A percentile compares a stretch with the other conserved stretches of the same genome.
These are phyloP conservation scores for Ormyrus thymus DNA, from an alignment of 2,888 invertebrate genomes.

Conservation along the genomic window DNA sequence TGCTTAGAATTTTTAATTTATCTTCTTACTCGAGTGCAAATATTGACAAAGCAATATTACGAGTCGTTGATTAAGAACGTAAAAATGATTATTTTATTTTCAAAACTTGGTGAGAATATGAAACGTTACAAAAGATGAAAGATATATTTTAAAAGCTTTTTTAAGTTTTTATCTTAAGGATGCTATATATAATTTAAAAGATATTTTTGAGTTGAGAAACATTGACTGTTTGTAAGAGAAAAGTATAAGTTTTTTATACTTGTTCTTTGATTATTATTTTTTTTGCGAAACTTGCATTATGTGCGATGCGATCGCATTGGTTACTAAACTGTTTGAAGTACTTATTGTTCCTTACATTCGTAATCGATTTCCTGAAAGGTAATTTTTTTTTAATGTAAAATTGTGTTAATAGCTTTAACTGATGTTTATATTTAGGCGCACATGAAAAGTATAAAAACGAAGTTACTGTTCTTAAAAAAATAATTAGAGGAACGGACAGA, in stretches of 20 bases:
- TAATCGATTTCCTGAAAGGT: conserved; percentile 7
- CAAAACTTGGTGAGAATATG: conserved; percentile 6
- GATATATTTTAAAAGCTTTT: conserved; percentile 34
- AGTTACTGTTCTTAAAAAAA: neutral
- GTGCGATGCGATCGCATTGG: conserved; percentile 26
- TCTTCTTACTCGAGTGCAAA: conserved; percentile 10
- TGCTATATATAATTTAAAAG: conserved; percentile 33
- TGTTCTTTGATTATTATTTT: conserved; percentile 12
- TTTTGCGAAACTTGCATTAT: neutral
- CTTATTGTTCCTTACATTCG: conserved; percentile 23
- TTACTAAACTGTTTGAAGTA: conserved; percentile 6
- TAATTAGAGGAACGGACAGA: neutral
- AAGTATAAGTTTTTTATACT: neutral
- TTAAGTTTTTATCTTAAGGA: conserved; percentile 41
- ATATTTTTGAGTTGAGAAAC: conserved; percentile 20
- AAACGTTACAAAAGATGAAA: neutral
- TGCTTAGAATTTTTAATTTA: conserved; percentile 44
- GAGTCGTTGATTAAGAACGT: conserved; percentile 21
- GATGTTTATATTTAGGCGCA: neutral
- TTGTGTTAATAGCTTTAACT: conserved; percentile 8
- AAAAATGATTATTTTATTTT: conserved; percentile 6
- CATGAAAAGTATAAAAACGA: neutral
- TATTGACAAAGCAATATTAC: conserved; percentile 8
- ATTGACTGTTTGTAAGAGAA: conserved; percentile 26
- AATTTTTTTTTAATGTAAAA: conserved; percentile 21